Conservation (phyloP, 1,140 invertebrate species). For the Prorops nasuta region DNA sequence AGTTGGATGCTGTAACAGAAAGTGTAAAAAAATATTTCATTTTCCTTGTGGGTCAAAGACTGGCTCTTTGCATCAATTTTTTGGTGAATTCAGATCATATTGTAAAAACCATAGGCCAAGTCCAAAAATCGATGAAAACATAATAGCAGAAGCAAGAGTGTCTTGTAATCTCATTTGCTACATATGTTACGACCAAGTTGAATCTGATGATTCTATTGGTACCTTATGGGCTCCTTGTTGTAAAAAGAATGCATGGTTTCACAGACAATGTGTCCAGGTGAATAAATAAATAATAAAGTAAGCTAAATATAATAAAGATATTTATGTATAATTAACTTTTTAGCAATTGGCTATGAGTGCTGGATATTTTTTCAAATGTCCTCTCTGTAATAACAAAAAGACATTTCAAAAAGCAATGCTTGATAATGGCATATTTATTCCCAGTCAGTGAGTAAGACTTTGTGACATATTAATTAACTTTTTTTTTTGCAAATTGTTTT, state of each 20-base stretch:
- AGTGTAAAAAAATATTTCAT: slow-evolving; percentile 64
- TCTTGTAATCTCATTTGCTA: slow-evolving; percentile 47
- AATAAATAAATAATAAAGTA: slow-evolving; percentile 2
- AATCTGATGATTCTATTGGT: slow-evolving; percentile 39
- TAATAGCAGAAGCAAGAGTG: slow-evolving; percentile 28
- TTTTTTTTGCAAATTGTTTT: not conserved
- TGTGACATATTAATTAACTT: slow-evolving; percentile 6
- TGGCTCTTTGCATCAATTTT: slow-evolving; percentile 63
- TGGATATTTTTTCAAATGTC: slow-evolving; percentile 71
- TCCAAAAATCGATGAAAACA: slow-evolving; percentile 52
- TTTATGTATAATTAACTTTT: slow-evolving; percentile 16
- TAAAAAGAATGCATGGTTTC: slow-evolving; percentile 63
- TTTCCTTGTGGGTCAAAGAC: slow-evolving; percentile 62
- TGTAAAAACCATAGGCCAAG: slow-evolving; percentile 60
- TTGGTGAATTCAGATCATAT: slow-evolving; percentile 64
- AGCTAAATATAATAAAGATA: not conserved
- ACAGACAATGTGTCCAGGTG: slow-evolving; percentile 63
- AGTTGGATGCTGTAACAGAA: slow-evolving; percentile 60
- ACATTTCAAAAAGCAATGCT: slow-evolving; percentile 63
- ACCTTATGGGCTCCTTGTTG: slow-evolving; percentile 65
- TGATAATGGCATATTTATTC: slow-evolving; percentile 65
- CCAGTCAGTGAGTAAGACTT: slow-evolving; percentile 57
- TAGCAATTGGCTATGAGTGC: slow-evolving; percentile 64
- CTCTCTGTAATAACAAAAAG: slow-evolving; percentile 66
- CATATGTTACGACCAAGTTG: slow-evolving; percentile 61